phyloP scores from a whole-genome alignment of 2,888 invertebrate species.

The Drosophila recens region DNA sequence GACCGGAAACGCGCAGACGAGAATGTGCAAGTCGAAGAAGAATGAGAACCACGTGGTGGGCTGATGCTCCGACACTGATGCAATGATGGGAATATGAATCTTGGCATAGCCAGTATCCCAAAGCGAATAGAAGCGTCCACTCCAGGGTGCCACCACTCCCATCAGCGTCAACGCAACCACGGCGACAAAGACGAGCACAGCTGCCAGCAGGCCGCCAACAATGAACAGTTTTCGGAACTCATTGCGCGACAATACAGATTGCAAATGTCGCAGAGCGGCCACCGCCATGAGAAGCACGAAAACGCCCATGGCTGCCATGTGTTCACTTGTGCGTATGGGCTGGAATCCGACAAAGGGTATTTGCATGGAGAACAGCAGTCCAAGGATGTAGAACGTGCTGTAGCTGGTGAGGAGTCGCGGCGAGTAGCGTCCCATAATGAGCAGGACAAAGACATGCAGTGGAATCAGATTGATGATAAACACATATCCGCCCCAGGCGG shows the following conservation, averaged over 20 bases:
- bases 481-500: slow-evolving; percentile 99
- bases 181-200: slow-evolving; percentile 91
- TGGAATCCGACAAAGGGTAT: slow-evolving; percentile 98
- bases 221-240: slow-evolving; percentile 96
- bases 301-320: slow-evolving; percentile 99
- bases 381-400: slow-evolving; percentile 98
- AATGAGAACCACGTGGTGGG: slow-evolving; percentile 99
- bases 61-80: slow-evolving; percentile 99
- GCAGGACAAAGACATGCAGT: slow-evolving; percentile 96
- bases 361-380: slow-evolving; percentile 98
- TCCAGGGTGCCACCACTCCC: slow-evolving; percentile 96
- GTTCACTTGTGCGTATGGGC: slow-evolving; percentile 99
- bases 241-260: slow-evolving; percentile 93
- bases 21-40: slow-evolving; percentile 99
- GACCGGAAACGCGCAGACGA: slow-evolving; percentile 98
- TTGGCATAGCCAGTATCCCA: slow-evolving; percentile 99
- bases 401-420: slow-evolving; percentile 97
- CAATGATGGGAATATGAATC: slow-evolving; percentile 99
- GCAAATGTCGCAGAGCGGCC: slow-evolving; percentile 93
- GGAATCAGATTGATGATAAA: slow-evolving; percentile 99
- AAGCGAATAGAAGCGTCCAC: slow-evolving; percentile 96
- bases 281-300: slow-evolving; percentile 97
- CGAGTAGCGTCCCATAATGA: slow-evolving; percentile 98
- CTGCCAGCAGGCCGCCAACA: slow-evolving; percentile 91
- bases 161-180: slow-evolving; percentile 96